These are phyloP conservation scores for Xylocopa sonorina DNA, from an alignment of 1,140 invertebrate species.

Conservation along the genomic window DNA sequence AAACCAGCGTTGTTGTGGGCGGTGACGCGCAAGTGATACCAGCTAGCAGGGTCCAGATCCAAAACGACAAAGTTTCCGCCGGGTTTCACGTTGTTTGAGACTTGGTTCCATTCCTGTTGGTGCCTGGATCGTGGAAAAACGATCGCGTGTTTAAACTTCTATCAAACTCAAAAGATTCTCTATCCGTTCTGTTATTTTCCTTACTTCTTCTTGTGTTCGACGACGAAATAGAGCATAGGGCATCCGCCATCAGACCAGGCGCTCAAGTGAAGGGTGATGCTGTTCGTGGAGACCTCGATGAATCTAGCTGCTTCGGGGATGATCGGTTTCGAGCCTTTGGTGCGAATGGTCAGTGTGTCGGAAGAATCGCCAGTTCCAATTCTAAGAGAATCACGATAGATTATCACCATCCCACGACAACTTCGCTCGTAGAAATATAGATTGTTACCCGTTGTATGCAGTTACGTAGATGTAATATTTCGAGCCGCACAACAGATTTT, in stretches of 20 bases:
- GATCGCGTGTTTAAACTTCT: neutral
- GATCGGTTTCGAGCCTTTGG: conserved; percentile 94
- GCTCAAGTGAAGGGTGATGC: conserved; percentile 94
- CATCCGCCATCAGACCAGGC: conserved; percentile 98
- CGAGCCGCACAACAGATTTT: conserved; percentile 94
- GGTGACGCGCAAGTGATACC: conserved; percentile 95
- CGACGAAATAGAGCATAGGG: conserved; percentile 97
- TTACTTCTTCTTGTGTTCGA: conserved; percentile 97
- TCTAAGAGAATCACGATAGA: conserved; percentile 78
- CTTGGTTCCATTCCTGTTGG: conserved; percentile 94
- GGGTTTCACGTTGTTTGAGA: conserved; percentile 95
- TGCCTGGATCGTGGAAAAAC: conserved; percentile 81
- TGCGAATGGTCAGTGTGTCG: conserved; percentile 92
- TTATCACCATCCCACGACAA: neutral
- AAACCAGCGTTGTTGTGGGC: conserved; percentile 98
- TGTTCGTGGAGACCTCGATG: conserved; percentile 95
- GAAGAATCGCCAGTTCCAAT: conserved; percentile 95
- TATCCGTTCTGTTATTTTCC: conserved; percentile 30
- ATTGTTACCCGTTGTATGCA: conserved; percentile 91
- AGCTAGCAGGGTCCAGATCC: conserved; percentile 95
- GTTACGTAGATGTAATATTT: conserved; percentile 96
- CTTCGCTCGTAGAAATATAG: neutral
- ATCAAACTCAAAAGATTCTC: neutral
- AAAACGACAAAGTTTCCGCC: conserved; percentile 94
- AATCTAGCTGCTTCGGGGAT: conserved; percentile 94